Percentiles rank a stretch among this genome's conserved stretches.
These are phyloP conservation scores for rabbit (Oryctolagus cuniculus) DNA, from an alignment of 2,113 vertebrate species.

Conservation along the genomic window mOryCun1.1 NC_091440.1:17307001-17307500, in stretches of 20 bases:
- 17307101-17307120: constrained; percentile 98
- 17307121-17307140: constrained; percentile 97
- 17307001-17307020: constrained; percentile 94
- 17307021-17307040: constrained; percentile 94
- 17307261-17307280: constrained; percentile 78
- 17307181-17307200: constrained; percentile 92
- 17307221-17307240: constrained; percentile 84
- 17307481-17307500: constrained; percentile 85
- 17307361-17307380: constrained; percentile 52
- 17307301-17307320: constrained; percentile 75
- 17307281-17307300: constrained; percentile 80
- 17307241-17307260: constrained; percentile 84
- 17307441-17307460: constrained; percentile 83
- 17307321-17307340: constrained; percentile 70
- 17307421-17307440: constrained; percentile 84
- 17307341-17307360: constrained; percentile 69
- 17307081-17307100: constrained; percentile 97
- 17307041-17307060: constrained; percentile 94
- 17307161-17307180: constrained; percentile 89
- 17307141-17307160: constrained; percentile 94
- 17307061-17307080: constrained; percentile 94
- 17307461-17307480: constrained; percentile 83
- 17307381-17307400: constrained; percentile 69
- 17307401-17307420: constrained; percentile 66
- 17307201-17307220: constrained; percentile 88